phyloP scores from a whole-genome alignment of 2,888 invertebrate genomes.

The Drosophila flavopinicola region DNA sequence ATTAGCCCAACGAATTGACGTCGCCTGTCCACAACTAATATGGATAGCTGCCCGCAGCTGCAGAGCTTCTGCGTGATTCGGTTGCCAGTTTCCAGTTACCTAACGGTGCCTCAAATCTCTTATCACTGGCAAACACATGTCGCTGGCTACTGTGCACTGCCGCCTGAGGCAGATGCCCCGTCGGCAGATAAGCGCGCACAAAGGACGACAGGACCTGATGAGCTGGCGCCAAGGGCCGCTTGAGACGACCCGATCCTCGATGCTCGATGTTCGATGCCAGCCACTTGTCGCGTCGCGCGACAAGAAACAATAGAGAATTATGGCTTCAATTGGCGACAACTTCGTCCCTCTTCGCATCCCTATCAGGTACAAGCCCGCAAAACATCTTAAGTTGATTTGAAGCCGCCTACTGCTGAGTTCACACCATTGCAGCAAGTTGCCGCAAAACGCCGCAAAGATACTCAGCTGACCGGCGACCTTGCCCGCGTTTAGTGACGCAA shows the following conservation, averaged over 20 bases:
- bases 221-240: conserved; percentile 61
- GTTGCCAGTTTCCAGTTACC: neutral
- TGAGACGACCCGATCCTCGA: conserved; percentile 22
- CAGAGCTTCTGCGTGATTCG: conserved; percentile 2
- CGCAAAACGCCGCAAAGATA: neutral
- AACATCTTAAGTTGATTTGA: conserved; percentile 66
- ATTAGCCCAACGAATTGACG: conserved; percentile 51
- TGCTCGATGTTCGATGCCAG: too few species aligned
- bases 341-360: neutral
- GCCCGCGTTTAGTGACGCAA: conserved; percentile 62
- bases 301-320: conserved; percentile 70
- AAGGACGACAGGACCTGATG: conserved; percentile 33
- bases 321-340: conserved; percentile 77
- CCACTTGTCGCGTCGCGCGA: conserved; percentile 74
- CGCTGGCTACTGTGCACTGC: conserved; percentile 54
- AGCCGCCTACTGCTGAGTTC: conserved; percentile 69
- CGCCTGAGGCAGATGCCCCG: conserved; percentile 58
- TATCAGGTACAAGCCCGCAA: conserved; percentile 27
- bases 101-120: conserved; percentile 39
- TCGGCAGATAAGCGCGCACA: conserved; percentile 57
- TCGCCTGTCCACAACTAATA: conserved; percentile 39
- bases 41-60: conserved; percentile 14
- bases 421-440: conserved; percentile 57
- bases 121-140: conserved; percentile 69
- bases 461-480: conserved; percentile 39